Evolutionary conservation across 2,888 invertebrate genomes (phyloP).

Genomic region (Tridacna gigas): DNA sequence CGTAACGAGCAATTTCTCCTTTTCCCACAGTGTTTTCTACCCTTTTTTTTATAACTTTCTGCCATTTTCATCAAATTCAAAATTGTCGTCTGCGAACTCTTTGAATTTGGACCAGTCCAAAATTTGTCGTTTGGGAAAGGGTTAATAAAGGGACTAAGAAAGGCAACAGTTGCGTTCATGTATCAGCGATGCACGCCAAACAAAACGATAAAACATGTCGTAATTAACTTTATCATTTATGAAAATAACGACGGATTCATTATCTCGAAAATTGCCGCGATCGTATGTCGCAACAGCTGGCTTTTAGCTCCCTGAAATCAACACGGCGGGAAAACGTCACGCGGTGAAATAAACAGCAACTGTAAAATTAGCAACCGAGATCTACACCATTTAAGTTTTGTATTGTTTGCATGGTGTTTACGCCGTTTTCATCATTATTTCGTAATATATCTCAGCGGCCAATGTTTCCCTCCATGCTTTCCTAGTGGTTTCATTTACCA

Average conservation of each 20-base stretch:
- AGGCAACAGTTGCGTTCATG: neutral
- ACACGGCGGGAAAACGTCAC: neutral
- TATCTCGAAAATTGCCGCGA: conserved; percentile 6
- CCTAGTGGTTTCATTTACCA: no score
- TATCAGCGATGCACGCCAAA: neutral
- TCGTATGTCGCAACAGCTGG: conserved; percentile 15
- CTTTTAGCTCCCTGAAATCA: neutral
- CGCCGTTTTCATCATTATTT: no score
- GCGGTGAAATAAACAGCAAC: neutral
- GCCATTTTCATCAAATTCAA: no score
- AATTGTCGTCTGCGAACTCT: no score
- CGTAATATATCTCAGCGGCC: no score
- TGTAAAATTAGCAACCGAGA: neutral
- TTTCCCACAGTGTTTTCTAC: no score
- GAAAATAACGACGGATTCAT: conserved; percentile 6
- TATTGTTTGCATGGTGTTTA: no score
- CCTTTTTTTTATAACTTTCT: no score
- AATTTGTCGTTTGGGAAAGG: no score
- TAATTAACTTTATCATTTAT: conserved; percentile 20
- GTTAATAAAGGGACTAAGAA: neutral
- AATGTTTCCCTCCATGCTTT: no score
- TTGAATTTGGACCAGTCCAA: no score
- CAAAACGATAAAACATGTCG: neutral
- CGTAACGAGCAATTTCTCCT: no score
- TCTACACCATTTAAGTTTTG: neutral